phyloP scores from a whole-genome alignment of 1,140 invertebrate genomes.

The Sycophaga agraensis region DNA sequence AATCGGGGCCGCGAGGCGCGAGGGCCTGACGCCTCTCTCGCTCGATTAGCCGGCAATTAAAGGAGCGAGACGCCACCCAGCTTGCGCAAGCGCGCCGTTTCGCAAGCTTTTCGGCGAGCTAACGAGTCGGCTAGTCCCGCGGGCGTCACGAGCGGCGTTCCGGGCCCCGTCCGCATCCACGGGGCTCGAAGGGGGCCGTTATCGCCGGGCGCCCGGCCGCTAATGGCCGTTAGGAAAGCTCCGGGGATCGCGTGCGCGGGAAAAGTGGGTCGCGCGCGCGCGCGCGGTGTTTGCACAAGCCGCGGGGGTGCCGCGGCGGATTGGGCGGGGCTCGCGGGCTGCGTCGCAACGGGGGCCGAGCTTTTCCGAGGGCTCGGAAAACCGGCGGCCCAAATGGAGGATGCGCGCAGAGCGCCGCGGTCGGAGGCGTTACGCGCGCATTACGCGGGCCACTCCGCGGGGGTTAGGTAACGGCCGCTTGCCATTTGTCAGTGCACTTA shows the following conservation, averaged over 20 bases:
- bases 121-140: too few species aligned
- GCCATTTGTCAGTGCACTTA: constrained; percentile 17
- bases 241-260: too few species aligned
- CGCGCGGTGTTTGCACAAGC: background rate
- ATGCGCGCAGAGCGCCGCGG: too few species aligned
- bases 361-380: background rate
- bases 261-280: background rate
- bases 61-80: too few species aligned
- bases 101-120: background rate
- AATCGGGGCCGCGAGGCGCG: too few species aligned
- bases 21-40: too few species aligned
- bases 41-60: too few species aligned
- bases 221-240: background rate
- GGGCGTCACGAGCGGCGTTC: background rate
- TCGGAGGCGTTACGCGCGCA: constrained; percentile 19
- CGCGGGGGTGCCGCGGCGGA: background rate
- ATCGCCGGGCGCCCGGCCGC: background rate
- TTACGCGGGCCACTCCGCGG: background rate
- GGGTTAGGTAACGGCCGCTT: constrained; percentile 11
- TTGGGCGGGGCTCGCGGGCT: background rate
- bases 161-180: background rate
- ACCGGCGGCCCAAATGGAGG: too few species aligned
- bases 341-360: background rate
- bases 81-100: background rate
- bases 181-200: background rate